Evolutionary conservation across 2,888 invertebrate genomes (phyloP).

Genomic region (Drosophila fungiperda): DNA sequence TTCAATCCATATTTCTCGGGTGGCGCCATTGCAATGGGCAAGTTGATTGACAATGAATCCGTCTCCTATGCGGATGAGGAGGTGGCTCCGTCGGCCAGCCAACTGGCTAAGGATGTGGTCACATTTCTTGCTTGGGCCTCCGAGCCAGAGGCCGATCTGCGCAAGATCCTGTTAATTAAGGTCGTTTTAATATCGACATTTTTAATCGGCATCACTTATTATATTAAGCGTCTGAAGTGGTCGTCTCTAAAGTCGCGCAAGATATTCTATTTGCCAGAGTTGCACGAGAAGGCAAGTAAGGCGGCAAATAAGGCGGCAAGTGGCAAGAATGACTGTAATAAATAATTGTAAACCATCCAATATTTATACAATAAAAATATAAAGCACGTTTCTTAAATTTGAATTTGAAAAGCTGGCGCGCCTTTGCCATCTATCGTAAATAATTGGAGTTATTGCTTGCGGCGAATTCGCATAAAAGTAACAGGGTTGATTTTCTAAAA

Average conservation of each 20-base stretch:
- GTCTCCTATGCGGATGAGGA: constrained; percentile 91
- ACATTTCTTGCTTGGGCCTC: constrained; percentile 97
- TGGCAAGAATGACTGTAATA: background rate
- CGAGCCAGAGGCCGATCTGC: constrained; percentile 95
- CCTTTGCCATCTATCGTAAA: background rate
- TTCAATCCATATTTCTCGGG: constrained; percentile 99
- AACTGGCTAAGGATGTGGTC: constrained; percentile 97
- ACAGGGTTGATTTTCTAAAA: background rate
- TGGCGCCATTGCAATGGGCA: constrained; percentile 98
- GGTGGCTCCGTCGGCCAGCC: constrained; percentile 95
- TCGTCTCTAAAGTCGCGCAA: constrained; percentile 92
- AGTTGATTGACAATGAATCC: constrained; percentile 93
- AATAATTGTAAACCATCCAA: constrained; percentile 17
- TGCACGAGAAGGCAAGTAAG: constrained; percentile 48
- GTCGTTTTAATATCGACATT: constrained; percentile 88
- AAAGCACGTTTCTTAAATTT: background rate
- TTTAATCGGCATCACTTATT: constrained; percentile 88
- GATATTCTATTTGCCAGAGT: constrained; percentile 90
- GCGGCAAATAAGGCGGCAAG: background rate
- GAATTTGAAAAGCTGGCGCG: background rate
- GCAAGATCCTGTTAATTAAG: constrained; percentile 93
- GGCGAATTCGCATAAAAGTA: background rate
- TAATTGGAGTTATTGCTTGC: background rate
- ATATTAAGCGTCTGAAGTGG: constrained; percentile 96
- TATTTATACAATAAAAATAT: background rate